Evolutionary conservation across 2,888 invertebrate species (phyloP), one percentile per base, ranked within the genome.

Genomic region (Corbicula japonica): DNA sequence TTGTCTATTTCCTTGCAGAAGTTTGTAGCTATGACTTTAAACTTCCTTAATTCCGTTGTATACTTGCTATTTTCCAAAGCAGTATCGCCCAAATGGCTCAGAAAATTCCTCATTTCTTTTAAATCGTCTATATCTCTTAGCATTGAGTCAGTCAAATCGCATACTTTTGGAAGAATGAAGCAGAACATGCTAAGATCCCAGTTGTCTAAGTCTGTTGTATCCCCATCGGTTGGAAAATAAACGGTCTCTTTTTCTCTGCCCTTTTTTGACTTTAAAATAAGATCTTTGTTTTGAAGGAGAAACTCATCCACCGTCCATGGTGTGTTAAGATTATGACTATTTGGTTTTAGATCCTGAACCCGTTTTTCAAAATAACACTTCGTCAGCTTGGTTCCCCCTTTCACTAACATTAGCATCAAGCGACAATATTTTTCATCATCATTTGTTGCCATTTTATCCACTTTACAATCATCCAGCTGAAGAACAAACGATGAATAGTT

Each of bases 291-390:
- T 54, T 18, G 30, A 5, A 10, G 10, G 18, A 54, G 23, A 32
- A 54, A 54, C 5, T 54, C 54, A 32, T 54, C 32, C 18, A 54
- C n/a, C n/a, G n/a, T n/a, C n/a, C n/a, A n/a, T n/a, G n/a, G n/a
- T n/a, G n/a, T n/a, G n/a, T n/a, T n/a, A n/a, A n/a, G n/a, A n/a
- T n/a, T n/a, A n/a, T n/a, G n/a, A n/a, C n/a, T n/a, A n/a, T n/a
- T 4, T 26, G 23, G 26, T 32, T 21, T 54, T 3, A 54, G 54
- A 54, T 32, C 30, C n/a, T 54, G 30, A 12, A 54, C 32, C 15
- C 54, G 30, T 54, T 54, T 54, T 32, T 54, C 54, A 18, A 30
- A 32, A 4, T 32, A 32, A 4, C 18, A 32, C n/a, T 34, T 30
- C 15, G 32, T 54, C 8, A 54, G 5, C 23, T 54, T 54, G 8